These are phyloP conservation scores for Ariopsis seemanni DNA, from an alignment of 2,113 vertebrate species.

Conservation along the genomic window DNA sequence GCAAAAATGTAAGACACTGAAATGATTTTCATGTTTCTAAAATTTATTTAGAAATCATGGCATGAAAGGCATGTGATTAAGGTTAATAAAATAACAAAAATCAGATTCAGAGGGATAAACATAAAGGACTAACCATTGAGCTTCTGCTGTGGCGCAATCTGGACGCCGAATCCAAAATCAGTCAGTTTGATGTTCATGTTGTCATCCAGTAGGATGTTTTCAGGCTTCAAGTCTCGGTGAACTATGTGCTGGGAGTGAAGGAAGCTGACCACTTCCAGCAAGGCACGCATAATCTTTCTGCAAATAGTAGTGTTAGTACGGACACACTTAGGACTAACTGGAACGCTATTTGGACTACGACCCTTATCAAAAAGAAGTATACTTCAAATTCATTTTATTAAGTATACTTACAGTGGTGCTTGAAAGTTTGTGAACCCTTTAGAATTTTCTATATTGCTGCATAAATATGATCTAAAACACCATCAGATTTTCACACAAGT, in stretches of 20 bases:
- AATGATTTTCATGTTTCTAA: neutral
- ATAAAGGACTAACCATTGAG: constrained; percentile 79
- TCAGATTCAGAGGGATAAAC: neutral
- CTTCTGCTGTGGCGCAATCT: constrained; percentile 75
- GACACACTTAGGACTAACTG: neutral
- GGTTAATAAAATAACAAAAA: neutral
- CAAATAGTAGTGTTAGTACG: constrained; percentile 18
- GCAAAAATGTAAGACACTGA: neutral
- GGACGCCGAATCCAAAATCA: constrained; percentile 93
- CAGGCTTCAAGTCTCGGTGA: constrained; percentile 94
- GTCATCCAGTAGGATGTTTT: constrained; percentile 95
- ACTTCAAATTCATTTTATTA: too few relatives aligned
- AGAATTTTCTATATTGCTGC: too few relatives aligned
- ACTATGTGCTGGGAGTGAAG: constrained; percentile 89
- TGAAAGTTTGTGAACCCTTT: too few relatives aligned
- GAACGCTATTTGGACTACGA: neutral
- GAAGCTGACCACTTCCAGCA: constrained; percentile 87
- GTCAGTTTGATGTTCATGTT: constrained; percentile 96
- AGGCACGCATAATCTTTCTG: constrained; percentile 92
- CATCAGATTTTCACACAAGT: too few relatives aligned
- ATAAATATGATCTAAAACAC: too few relatives aligned
- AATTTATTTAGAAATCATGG: neutral
- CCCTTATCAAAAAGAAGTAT: too few relatives aligned
- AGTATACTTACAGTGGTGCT: too few relatives aligned
- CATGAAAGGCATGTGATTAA: neutral